Base-by-base conservation (phyloP, 1,140 invertebrate genomes). In the Ceratitis capitata region DNA sequence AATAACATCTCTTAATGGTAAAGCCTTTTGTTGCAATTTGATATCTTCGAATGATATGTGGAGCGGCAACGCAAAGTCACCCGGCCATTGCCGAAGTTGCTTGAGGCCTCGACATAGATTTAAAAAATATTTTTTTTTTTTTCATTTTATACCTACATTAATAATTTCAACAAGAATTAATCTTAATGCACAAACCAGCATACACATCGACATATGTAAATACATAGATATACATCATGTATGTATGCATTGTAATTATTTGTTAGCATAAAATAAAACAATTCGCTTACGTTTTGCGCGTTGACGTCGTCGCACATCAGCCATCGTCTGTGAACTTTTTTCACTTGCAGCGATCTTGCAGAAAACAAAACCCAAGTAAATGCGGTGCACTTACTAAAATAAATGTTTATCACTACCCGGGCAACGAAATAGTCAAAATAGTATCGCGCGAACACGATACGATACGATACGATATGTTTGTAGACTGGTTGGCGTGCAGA, bases 381-480 rank as follows among this genome's bases (percentile, higher is more conserved):
- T 78, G 23, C 26, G 29, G 23, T 78, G 23, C 69, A 45, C 69
- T 78, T 78, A 47, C 5, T 12, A 56, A 19, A n/a, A 12, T 42
- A 78, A 45, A 78, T 78, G 69, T 78, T 78, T 78, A 42, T 45
- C 69, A 78, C 39, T 78, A 42, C 69, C 69, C 69, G 39, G 69
- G 69, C 69, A 47, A 42, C 7, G 39, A 45, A 78, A n/a, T n/a
- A n/a, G n/a, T 78, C 39, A 78, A 78, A 78, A 45, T 47, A 45
- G 69, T 78, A 78, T 78, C 69, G 16, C 39, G 1, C 69, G 32
- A 47, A 78, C 23, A 23, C 69, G 6, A 45, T n/a, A 45, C 23
- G n/a, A 64, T 64, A 23, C 69, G 6, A 45, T n/a, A 45, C 23
- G n/a, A 64, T 64, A 32, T 19, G 26, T 29, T 29, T 29, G 32